phyloP scores from a whole-genome alignment of 2,113 vertebrate genomes.

The Phrynocephalus versicolor region DNA sequence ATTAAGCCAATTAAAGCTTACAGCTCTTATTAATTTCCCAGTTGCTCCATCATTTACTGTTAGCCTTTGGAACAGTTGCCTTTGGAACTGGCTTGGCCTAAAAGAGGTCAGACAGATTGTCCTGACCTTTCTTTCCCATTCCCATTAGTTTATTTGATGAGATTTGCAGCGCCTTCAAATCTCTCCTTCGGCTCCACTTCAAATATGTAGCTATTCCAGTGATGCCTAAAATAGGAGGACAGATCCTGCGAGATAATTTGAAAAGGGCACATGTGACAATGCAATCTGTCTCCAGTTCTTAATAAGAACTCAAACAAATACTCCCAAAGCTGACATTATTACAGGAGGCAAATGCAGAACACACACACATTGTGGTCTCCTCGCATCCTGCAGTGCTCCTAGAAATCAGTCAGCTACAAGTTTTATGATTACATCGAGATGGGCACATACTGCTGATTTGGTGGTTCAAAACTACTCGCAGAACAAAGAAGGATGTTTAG shows the following conservation, averaged over 20 bases:
- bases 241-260: conserved; percentile 37
- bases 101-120: neutral
- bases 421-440: too few relatives aligned
- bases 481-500: too few relatives aligned
- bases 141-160: neutral
- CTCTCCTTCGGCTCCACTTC: neutral
- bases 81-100: neutral
- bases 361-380: neutral
- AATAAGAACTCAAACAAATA: conserved; percentile 20
- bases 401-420: too few relatives aligned
- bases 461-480: too few relatives aligned
- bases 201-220: neutral
- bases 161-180: neutral
- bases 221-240: conserved; percentile 36
- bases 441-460: too few relatives aligned
- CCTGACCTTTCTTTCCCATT: neutral
- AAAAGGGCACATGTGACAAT: conserved; percentile 32
- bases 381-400: neutral
- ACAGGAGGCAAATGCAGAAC: neutral
- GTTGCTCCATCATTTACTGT: conserved; percentile 41
- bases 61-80: conserved; percentile 41
- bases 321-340: neutral
- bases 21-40: neutral
- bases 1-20: conserved; percentile 3
- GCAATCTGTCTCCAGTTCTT: conserved; percentile 35